Base-by-base conservation (phyloP, 2,888 invertebrate genomes). In the Trisateles emortualis region DNA sequence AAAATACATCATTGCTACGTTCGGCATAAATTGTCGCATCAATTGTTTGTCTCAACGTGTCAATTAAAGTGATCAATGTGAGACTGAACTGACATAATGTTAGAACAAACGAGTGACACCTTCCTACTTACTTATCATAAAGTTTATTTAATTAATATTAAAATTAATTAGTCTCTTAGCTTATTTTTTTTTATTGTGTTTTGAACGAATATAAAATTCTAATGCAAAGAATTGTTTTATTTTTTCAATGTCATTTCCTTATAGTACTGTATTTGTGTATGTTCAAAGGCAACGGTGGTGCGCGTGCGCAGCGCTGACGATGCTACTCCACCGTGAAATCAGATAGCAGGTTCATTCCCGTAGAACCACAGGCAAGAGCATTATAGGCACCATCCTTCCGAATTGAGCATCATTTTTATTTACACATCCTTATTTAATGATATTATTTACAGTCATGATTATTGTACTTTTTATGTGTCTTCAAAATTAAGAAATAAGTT, bases 371-470 rank as follows among this genome's bases (percentile, higher is more conserved):
- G n/a, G n/a, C n/a, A n/a, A n/a, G n/a, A n/a, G n/a, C n/a, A n/a
- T 38, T 40, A 19, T 22, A 42, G 30, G 43, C 19, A 13, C 35
- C 33, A 54, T 52, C 49, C 57, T 55, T 53, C 46, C 41, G 11
- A 49, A 54, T 53, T 47, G 16, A 47, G 36, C 40, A 33, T n/a
- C 42, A 45, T 19, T 10, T 26, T 35, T 39, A 26, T 6, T 14
- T 5, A 17, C 10, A 33, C 32, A 26, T 24, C 11, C n/a, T 26
- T 29, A 39, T 39, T 33, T 22, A n/a, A 33, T 32, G 17, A 36
- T 52, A 45, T 51, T 53, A 68, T 49, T 57, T 36, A 52, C 52
- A 14, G 13, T n/a, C 26, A 30, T 55, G 49, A 44, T n/a, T n/a
- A n/a, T 55, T 64, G 30, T 48, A 51, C 11, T 52, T 48, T 51